A percentile compares a stretch with the other conserved stretches of the same genome.
Evolutionary conservation across 1,140 invertebrate genomes (phyloP).

Genomic region (Lasaia peninsularis): DNA sequence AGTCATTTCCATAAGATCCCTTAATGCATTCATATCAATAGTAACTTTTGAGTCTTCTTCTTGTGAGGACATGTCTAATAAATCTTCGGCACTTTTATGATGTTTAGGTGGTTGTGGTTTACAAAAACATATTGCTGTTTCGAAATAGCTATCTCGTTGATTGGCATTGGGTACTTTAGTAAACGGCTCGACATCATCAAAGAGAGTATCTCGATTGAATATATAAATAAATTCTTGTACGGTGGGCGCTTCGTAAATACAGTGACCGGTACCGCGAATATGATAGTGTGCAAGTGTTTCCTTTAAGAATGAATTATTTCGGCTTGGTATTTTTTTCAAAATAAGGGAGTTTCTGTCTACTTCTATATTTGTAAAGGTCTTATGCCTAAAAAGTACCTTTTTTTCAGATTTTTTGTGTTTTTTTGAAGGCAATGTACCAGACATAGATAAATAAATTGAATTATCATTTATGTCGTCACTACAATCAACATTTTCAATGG

Average conservation of each 20-base stretch:
- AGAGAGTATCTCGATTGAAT: constrained; percentile 68
- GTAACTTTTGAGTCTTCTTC: constrained; percentile 42
- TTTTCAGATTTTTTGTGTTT: constrained; percentile 44
- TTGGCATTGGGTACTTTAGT: constrained; percentile 45
- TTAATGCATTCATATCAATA: constrained; percentile 53
- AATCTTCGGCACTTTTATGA: constrained; percentile 67
- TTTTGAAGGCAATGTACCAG: constrained; percentile 61
- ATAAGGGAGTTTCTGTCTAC: constrained; percentile 59
- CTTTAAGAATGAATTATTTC: constrained; percentile 53
- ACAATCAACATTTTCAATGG: constrained; percentile 70
- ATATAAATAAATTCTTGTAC: constrained; percentile 66
- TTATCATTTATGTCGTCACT: constrained; percentile 49
- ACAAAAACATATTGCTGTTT: constrained; percentile 73
- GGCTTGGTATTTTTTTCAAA: constrained; percentile 42
- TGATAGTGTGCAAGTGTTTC: constrained; percentile 66
- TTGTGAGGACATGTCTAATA: constrained; percentile 44
- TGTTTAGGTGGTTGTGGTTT: constrained; percentile 51
- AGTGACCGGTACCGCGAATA: constrained; percentile 69
- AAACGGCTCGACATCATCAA: constrained; percentile 46
- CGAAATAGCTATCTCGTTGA: constrained; percentile 54
- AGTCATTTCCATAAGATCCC: constrained; percentile 41
- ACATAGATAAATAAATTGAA: constrained; percentile 56
- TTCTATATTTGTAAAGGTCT: constrained; percentile 71
- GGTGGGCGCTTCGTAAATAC: constrained; percentile 64
- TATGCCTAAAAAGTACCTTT: constrained; percentile 67